A percentile compares a stretch with the other conserved stretches of the same genome.
phyloP scores from a whole-genome alignment of 2,797 vertebrate species.

The Myotis findleyi region DNA sequence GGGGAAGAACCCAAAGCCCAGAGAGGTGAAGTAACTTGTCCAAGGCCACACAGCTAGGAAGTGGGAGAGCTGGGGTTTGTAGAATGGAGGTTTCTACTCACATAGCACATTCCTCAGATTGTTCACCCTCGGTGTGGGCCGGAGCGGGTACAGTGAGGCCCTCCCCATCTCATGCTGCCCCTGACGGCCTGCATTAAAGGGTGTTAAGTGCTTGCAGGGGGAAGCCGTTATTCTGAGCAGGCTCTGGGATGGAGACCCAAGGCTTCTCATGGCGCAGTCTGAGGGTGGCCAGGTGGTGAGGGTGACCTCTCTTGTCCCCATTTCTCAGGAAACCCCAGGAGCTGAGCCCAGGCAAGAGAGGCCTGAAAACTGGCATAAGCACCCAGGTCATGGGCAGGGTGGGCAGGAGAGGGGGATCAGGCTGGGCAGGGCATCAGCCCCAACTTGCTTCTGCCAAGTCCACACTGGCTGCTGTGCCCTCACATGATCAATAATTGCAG shows the following conservation, averaged over 20 bases:
- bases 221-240: neutral
- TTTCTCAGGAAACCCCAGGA: neutral
- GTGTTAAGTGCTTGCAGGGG: neutral
- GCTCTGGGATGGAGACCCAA: neutral
- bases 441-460: neutral
- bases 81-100: neutral
- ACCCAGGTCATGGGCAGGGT: neutral
- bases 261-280: neutral
- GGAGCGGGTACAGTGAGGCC: neutral
- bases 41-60: neutral
- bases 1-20: neutral
- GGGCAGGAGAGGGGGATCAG: neutral
- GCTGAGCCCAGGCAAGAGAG: neutral
- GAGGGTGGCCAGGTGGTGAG: neutral
- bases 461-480: no score
- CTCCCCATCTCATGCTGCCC: neutral
- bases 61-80: neutral
- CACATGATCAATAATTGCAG: neutral
- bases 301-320: neutral
- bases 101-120: accelerated
- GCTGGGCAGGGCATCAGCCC: neutral
- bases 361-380: neutral
- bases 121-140: neutral
- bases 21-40: neutral
- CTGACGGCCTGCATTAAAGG: neutral